Evolutionary conservation across 2,888 invertebrate species (phyloP).

Genomic region (Hofmannophila pseudospretella): DNA sequence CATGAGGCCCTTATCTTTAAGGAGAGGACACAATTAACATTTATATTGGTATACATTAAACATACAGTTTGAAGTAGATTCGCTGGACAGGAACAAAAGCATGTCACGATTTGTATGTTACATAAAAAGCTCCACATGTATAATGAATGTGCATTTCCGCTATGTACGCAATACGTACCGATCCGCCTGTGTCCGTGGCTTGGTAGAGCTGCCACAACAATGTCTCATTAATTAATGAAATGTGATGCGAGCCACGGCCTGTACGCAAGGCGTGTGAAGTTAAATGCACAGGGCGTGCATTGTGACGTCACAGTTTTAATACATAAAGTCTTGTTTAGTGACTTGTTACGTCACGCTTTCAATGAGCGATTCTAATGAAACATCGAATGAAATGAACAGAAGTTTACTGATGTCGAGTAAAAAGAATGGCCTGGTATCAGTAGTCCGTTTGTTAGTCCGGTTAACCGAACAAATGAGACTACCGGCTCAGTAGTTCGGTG

Average conservation of each 20-base stretch:
- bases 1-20: no score
- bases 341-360: conserved; percentile 2
- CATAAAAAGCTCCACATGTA: conserved; percentile 27
- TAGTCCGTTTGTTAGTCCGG: no score
- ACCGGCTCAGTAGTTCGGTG: no score
- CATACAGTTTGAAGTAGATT: conserved; percentile 3
- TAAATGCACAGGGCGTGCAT: conserved; percentile 8
- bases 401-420: no score
- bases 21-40: no score
- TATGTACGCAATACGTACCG: conserved; percentile 59
- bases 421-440: no score
- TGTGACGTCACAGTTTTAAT: conserved; percentile 1
- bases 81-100: background rate
- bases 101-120: background rate
- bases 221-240: conserved; percentile 56
- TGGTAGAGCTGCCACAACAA: conserved; percentile 77
- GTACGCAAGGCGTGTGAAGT: conserved; percentile 17
- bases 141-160: conserved; percentile 12
- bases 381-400: no score
- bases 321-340: background rate
- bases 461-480: no score
- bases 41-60: no score
- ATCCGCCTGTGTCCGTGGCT: conserved; percentile 67
- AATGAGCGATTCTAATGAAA: conserved; percentile 9
- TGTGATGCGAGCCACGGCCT: conserved; percentile 44